Conservation (phyloP, 2,113 vertebrate species). For the Laticauda colubrina region DNA sequence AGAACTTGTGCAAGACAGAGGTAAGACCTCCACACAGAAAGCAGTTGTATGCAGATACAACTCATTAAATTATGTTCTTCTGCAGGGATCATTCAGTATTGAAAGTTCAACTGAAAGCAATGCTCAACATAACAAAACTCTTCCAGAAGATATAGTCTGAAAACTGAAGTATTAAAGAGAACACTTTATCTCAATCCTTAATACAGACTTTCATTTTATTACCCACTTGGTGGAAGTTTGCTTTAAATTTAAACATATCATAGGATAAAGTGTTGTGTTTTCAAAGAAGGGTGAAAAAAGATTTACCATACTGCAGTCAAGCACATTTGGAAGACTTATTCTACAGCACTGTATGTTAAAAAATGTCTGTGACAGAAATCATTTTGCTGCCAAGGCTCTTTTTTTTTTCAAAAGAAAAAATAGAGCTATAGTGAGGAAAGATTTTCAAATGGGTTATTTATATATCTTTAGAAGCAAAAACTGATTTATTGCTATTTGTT, state of each 20-base stretch:
- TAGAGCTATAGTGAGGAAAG: neutral
- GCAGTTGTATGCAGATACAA: neutral
- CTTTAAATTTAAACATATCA: neutral
- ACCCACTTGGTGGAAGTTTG: slow-evolving; percentile 13
- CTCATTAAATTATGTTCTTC: neutral
- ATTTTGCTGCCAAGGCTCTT: neutral
- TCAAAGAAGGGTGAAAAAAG: neutral
- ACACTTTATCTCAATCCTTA: neutral
- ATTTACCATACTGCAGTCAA: neutral
- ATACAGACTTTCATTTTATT: neutral
- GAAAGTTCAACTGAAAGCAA: neutral
- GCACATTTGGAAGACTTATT: neutral
- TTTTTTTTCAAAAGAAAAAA: neutral
- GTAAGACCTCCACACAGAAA: neutral
- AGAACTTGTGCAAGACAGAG: neutral
- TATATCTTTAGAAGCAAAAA: neutral
- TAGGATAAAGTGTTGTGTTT: neutral
- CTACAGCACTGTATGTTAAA: too few relatives aligned
- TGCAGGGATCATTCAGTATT: neutral
- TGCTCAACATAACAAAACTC: neutral
- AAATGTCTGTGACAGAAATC: neutral
- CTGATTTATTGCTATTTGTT: neutral
- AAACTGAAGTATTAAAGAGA: neutral
- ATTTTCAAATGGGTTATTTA: neutral
- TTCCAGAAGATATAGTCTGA: neutral